phyloP scores from a whole-genome alignment of 2,888 invertebrate genomes.

The Drosophila anceps region DNA sequence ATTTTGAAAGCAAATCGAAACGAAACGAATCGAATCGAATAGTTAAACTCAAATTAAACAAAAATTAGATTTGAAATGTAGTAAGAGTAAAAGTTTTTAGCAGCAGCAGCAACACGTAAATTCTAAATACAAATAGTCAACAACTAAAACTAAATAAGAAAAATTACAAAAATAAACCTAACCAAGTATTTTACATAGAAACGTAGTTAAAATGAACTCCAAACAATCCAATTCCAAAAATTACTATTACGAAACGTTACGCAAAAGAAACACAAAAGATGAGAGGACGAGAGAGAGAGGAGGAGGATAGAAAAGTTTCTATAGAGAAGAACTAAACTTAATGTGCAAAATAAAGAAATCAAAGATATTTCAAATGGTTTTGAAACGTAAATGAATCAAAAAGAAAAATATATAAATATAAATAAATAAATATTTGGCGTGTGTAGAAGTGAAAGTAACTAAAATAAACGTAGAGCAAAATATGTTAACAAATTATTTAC shows the following conservation, averaged over 20 bases:
- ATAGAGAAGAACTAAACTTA: constrained; percentile 40
- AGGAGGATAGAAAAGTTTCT: constrained; percentile 7
- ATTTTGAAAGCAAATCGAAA: constrained; percentile 41
- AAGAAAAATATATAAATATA: background rate
- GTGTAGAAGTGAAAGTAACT: constrained; percentile 28
- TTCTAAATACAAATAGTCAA: constrained; percentile 68
- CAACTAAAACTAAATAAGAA: constrained; percentile 46
- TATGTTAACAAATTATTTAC: constrained; percentile 55
- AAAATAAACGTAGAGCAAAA: constrained; percentile 45
- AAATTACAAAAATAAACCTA: constrained; percentile 54
- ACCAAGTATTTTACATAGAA: constrained; percentile 67
- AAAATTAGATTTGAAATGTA: constrained; percentile 67
- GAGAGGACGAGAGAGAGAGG: constrained; percentile 50
- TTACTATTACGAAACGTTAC: constrained; percentile 64
- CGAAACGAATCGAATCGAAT: constrained; percentile 50
- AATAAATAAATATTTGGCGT: constrained; percentile 47
- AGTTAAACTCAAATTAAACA: constrained; percentile 62
- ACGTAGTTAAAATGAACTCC: constrained; percentile 43
- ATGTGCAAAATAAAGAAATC: constrained; percentile 72
- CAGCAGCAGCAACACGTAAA: constrained; percentile 60
- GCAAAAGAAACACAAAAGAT: constrained; percentile 47
- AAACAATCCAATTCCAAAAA: constrained; percentile 57
- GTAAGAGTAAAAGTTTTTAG: constrained; percentile 68
- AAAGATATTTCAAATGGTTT: constrained; percentile 70
- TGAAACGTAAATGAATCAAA: constrained; percentile 68